Conservation (phyloP, 1,140 invertebrate genomes). For the Phymorhynchus buccinoides region DNA sequence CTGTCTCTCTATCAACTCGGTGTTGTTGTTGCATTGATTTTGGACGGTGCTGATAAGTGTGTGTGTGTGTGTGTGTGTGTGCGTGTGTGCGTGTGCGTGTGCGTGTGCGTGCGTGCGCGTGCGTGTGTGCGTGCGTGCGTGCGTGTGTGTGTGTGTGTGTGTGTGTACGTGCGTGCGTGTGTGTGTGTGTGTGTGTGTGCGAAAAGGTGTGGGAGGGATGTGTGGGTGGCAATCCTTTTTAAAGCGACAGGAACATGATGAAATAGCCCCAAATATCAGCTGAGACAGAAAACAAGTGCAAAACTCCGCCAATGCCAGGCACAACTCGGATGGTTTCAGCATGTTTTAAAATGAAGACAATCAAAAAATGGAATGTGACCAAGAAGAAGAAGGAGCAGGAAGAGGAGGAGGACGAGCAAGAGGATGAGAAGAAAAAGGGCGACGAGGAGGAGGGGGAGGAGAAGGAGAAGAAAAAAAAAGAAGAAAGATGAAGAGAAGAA, state of each 20-base stretch:
- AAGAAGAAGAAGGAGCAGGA: no score
- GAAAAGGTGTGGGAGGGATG: neutral
- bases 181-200: neutral
- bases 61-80: slow-evolving; percentile 18
- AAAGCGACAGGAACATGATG: no score
- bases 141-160: neutral
- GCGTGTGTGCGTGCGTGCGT: slow-evolving; percentile 15
- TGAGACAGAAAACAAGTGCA: neutral
- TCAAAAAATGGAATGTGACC: neutral
- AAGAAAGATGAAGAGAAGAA: no score
- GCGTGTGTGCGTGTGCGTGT: slow-evolving; percentile 11
- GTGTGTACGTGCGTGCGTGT: neutral
- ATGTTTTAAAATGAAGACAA: neutral
- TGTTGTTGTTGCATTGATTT: neutral
- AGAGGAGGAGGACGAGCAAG: no score
- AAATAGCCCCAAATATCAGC: neutral
- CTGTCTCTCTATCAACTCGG: neutral
- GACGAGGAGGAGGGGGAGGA: no score
- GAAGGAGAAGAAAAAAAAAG: no score
- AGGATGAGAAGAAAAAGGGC: no score
- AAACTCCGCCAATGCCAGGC: neutral
- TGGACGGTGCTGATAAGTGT: neutral
- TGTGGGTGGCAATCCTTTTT: no score
- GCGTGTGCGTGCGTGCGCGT: neutral
- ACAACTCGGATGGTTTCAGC: neutral